phyloP scores from a whole-genome alignment of 2,797 vertebrate genomes.

The Fringilla coelebs region DNA sequence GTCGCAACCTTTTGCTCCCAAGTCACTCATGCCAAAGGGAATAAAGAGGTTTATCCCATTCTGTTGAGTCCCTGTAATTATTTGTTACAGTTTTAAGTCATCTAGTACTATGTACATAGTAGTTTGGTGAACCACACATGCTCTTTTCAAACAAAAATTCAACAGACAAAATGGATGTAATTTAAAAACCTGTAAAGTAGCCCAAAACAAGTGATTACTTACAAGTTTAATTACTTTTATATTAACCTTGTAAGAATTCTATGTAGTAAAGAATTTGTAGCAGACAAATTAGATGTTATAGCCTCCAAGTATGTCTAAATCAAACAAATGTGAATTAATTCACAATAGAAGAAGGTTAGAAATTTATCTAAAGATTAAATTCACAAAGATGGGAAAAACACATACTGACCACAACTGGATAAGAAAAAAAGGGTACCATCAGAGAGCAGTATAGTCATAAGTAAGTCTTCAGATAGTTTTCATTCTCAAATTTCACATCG shows the following conservation, averaged over 20 bases:
- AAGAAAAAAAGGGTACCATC: background rate
- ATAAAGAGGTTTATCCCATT: slow-evolving; percentile 42
- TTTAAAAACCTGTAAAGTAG: background rate
- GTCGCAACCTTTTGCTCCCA: slow-evolving; percentile 59
- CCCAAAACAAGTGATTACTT: background rate
- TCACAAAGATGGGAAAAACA: background rate
- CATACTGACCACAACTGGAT: background rate
- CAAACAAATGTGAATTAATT: background rate
- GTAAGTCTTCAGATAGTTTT: background rate
- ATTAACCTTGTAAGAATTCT: background rate
- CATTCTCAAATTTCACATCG: slow-evolving; percentile 4
- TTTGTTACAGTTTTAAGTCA: slow-evolving; percentile 55
- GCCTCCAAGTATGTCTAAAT: background rate
- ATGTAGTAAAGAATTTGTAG: background rate
- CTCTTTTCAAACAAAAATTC: background rate
- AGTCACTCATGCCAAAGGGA: slow-evolving; percentile 43
- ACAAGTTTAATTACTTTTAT: background rate
- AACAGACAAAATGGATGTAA: background rate
- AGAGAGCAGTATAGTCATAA: background rate
- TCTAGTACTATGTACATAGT: background rate
- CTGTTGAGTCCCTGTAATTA: slow-evolving; percentile 53
- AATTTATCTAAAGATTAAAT: background rate
- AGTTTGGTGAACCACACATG: background rate
- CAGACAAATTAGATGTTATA: background rate
- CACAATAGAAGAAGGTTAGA: background rate